These are phyloP conservation scores for Andrena trimmerana DNA, from an alignment of 2,888 invertebrate species.

Conservation along the genomic window DNA sequence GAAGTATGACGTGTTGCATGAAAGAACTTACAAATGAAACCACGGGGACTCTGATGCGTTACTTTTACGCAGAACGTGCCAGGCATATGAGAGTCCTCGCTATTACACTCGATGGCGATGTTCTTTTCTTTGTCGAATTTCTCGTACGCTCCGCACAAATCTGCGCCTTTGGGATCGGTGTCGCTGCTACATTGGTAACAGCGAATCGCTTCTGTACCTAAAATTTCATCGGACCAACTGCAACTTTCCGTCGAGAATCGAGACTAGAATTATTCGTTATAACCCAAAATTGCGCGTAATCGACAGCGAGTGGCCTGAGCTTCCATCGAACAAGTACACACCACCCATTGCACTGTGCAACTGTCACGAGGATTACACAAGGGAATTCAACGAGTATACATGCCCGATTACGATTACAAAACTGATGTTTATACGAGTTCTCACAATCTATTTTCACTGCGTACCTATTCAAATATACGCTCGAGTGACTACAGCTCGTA, in stretches of 20 bases:
- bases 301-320: too few relatives aligned
- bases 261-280: background rate
- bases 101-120: slow-evolving; percentile 96
- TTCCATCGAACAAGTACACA: too few relatives aligned
- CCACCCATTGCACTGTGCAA: too few relatives aligned
- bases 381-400: too few relatives aligned
- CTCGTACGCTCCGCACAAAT: slow-evolving; percentile 96
- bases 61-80: slow-evolving; percentile 98
- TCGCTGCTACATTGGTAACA: slow-evolving; percentile 98
- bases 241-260: background rate
- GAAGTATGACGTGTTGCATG: background rate
- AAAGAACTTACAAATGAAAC: slow-evolving; percentile 96
- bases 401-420: too few relatives aligned
- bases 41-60: slow-evolving; percentile 96
- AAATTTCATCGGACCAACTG: slow-evolving; percentile 4
- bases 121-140: slow-evolving; percentile 94
- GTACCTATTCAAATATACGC: background rate
- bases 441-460: background rate
- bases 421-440: background rate
- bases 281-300: too few relatives aligned
- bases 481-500: background rate
- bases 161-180: slow-evolving; percentile 92
- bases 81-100: slow-evolving; percentile 96
- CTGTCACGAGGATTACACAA: too few relatives aligned
- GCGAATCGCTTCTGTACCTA: slow-evolving; percentile 88